Base-by-base conservation (phyloP, 2,797 vertebrate species). In the Gorsachius magnificus region DNA sequence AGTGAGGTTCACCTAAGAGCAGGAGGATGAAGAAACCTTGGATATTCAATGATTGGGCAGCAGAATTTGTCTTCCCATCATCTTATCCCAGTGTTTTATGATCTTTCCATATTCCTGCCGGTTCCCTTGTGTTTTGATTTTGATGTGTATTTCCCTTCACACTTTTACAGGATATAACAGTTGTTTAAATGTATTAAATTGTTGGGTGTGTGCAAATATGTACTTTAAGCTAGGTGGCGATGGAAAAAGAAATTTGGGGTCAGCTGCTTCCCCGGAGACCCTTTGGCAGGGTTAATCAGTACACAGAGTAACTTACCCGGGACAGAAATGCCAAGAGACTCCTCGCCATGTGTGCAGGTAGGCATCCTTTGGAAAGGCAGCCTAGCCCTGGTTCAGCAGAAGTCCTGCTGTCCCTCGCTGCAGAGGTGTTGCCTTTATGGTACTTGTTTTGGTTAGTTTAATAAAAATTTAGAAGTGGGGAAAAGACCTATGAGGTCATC, bases 401-500 rank as follows among this genome's bases (percentile, higher is more conserved):
- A 75, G 86, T 78, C 61, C 43, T 41, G 15, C 79, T 69, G 33
- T 50, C 38, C 31, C 3, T 0, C 16, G 4, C 22, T 51, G 58
- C 54, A 38, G 50, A 88, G 76, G 79, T 51, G 54, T 78, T 94
- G 80, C 75, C 68, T 96, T 94, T 85, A 35, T 53, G 43, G 31
- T 79, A 29, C 50, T 61, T 89, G 57, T 72, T 94, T 87, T 90
- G 94, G 91, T 96, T 93, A 93, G 83, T 94, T 96, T 80, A 95
- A 72, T 89, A 86, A 87, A 93, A 93, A 92, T 86, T 82, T 84
- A 75, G 87, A 93, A 64, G 38, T 75, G 66, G 35, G 74, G 77
- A 78, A 79, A 91, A 82, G 94, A 90, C 85, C 84, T 84, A 60
- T 95, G 94, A 94, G 95, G 92, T 89, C 94, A 95, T 93, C 63